A percentile compares a stretch with the other conserved stretches of the same genome.
phyloP scores from a whole-genome alignment of 2,797 vertebrate genomes.

The Pelobates cultripes region DNA sequence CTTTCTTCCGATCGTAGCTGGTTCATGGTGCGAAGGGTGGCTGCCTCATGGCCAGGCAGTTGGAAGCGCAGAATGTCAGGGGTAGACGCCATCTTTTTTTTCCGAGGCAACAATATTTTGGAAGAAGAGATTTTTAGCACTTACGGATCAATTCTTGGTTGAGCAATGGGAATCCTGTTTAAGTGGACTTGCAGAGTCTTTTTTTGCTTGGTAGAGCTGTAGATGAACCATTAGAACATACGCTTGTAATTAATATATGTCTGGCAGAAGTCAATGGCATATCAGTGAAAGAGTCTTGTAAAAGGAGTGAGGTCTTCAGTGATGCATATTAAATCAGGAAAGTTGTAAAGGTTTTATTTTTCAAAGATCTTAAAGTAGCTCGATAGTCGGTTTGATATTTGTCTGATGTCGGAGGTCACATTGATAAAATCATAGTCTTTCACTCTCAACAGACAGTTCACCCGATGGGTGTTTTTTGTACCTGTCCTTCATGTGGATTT shows the following conservation, averaged over 20 bases:
- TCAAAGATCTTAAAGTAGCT: background rate
- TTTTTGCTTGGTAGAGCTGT: background rate
- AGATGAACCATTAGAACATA: background rate
- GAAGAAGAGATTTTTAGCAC: background rate
- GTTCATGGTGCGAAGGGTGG: constrained; percentile 87
- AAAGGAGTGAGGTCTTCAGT: background rate
- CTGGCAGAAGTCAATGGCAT: too few species aligned
- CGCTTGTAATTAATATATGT: too few species aligned
- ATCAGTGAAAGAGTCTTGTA: background rate
- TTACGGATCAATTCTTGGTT: background rate
- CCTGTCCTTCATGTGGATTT: background rate
- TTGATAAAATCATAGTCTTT: background rate
- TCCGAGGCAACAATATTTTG: background rate
- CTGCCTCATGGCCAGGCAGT: constrained; percentile 87
- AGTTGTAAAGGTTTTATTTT: too few species aligned
- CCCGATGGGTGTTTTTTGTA: background rate
- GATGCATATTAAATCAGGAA: too few species aligned
- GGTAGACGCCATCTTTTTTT: constrained; percentile 66
- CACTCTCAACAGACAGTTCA: background rate
- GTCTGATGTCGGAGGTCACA: background rate
- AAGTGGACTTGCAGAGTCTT: too few species aligned
- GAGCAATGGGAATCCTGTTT: too few species aligned
- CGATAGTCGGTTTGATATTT: background rate
- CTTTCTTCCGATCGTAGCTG: constrained; percentile 84
- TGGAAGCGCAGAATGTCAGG: constrained; percentile 87